These are phyloP conservation scores for Diorhabda sublineata DNA, from an alignment of 1,140 invertebrate species.

Conservation along the genomic window DNA sequence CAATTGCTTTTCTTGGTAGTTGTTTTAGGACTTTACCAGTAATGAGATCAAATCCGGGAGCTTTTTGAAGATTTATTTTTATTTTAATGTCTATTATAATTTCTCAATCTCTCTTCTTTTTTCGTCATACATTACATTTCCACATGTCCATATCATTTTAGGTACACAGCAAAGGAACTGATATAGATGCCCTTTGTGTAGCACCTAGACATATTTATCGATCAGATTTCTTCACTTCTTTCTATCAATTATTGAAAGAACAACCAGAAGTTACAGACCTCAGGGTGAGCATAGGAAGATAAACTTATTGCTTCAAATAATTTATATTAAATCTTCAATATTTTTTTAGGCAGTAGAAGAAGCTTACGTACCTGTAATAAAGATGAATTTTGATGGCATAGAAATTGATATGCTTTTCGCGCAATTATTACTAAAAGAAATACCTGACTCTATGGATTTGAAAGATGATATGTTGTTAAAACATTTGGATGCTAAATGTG, in stretches of 20 bases:
- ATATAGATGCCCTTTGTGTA: conserved; percentile 98
- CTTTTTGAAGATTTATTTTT: no score
- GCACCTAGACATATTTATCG: conserved; percentile 93
- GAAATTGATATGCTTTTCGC: conserved; percentile 99
- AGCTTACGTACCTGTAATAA: conserved; percentile 98
- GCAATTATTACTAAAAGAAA: conserved; percentile 86
- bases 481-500: conserved; percentile 95
- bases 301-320: not conserved
- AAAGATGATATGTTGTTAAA: conserved; percentile 88
- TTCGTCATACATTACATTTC: no score
- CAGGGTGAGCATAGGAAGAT: conserved; percentile 53
- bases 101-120: no score
- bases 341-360: conserved; percentile 83
- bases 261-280: conserved; percentile 84
- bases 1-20: no score
- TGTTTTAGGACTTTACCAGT: no score
- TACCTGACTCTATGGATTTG: conserved; percentile 79
- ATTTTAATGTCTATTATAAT: no score
- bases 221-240: conserved; percentile 91
- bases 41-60: no score
- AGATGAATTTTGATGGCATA: conserved; percentile 98
- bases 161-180: conserved; percentile 95
- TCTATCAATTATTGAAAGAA: conserved; percentile 85
- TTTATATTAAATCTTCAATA: not conserved
- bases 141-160: conserved; percentile 49